Base-by-base conservation (phyloP, 2,113 vertebrate species). In the Anarhynchus alexandrinus region DNA sequence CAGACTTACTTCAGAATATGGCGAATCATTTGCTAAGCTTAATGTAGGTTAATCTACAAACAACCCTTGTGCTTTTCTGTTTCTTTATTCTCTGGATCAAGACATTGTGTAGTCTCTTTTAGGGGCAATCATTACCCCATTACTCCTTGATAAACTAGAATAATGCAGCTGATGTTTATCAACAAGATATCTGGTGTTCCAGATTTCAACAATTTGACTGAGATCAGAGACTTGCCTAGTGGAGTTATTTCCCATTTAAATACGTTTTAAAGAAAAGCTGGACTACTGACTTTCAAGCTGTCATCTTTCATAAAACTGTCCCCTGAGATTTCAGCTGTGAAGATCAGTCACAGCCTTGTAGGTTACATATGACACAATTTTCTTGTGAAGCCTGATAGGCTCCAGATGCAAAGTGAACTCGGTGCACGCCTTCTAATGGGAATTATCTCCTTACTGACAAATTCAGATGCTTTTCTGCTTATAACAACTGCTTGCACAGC, bases 301-400 rank as follows among this genome's bases (percentile, higher is more conserved):
- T 69, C 52, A 32, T 51, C 40, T 83, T 90, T 57, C 79, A 86
- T n/a, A 65, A 71, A 74, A 40, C 36, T 42, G 8, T 57, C 45
- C 49, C 76, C n/a, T 83, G 88, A 70, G 86, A 86, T 34, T 92
- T 61, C 66, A 86, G 32, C 71, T 61, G n/a, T 21, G 86, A 88
- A 70, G 59, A 83, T 83, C 82, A 54, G 61, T 80, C 76, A 66
- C 36, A 54, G 3, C 38, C n/a, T 62, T 77, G 51, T 70, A 83
- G 86, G 40, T 86, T 90, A 86, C 61, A 81, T 54, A 51, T 25
- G 72, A 90, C 82, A 62, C 1, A 71, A 45, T 8, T 64, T 71
- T 65, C n/a, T 66, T 57, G 15, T 38, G 71, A 95, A 83, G n/a
- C 32, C 70, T 80, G 54, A 61, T 61, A 49, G 34, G 54, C 45